Percentiles rank a stretch among this genome's conserved stretches.
Conservation (phyloP, 2,797 vertebrate species). For the Chromobotia macracanthus region DNA sequence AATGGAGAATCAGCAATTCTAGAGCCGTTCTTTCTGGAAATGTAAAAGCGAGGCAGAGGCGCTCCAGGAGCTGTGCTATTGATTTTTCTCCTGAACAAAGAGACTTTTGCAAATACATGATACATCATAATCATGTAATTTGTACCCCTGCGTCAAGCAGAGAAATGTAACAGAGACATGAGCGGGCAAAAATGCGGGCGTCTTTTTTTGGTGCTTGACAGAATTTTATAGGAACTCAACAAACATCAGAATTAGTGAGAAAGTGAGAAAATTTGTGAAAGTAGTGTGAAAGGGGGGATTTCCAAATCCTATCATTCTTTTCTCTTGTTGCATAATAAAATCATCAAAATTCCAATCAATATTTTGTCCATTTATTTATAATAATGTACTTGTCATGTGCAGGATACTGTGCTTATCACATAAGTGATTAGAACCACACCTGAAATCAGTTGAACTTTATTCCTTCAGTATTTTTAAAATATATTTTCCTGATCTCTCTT, state of each 20-base stretch:
- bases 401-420: too few species aligned
- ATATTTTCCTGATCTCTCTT: too few species aligned
- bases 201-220: neutral
- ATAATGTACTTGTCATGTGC: too few species aligned
- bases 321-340: too few species aligned
- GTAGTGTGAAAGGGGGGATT: too few species aligned
- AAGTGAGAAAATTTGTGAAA: too few species aligned
- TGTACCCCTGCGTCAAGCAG: conserved; percentile 79
- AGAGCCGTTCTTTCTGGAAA: conserved; percentile 61
- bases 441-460: too few species aligned
- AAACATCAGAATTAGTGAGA: neutral
- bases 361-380: neutral
- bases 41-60: conserved; percentile 62
- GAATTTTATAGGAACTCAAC: neutral
- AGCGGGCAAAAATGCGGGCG: conserved; percentile 61
- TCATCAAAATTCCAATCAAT: neutral
- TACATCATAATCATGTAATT: conserved; percentile 88
- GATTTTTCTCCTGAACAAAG: conserved; percentile 84
- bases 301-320: too few species aligned
- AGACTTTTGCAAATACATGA: conserved; percentile 83
- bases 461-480: too few species aligned
- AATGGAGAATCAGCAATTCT: conserved; percentile 80
- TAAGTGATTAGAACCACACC: too few species aligned
- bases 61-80: conserved; percentile 73
- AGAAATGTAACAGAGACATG: conserved; percentile 68